phyloP scores from a whole-genome alignment of 1,140 invertebrate genomes.

The Heliconius nattereri region DNA sequence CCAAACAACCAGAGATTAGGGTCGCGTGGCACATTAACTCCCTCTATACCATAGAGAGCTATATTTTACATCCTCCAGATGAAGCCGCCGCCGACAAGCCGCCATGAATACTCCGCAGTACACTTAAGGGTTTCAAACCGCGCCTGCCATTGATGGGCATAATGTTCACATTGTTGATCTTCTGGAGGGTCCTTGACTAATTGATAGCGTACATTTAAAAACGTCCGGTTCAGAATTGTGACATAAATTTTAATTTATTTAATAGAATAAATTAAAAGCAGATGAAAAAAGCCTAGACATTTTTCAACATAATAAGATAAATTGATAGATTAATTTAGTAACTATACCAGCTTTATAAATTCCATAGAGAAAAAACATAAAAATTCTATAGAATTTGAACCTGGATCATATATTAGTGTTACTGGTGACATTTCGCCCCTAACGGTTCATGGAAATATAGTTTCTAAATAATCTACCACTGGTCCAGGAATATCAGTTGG shows the following conservation, averaged over 20 bases:
- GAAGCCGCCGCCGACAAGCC: constrained; percentile 45
- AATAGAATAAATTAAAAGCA: no score
- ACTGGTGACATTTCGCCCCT: no score
- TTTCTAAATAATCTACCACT: no score
- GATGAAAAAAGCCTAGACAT: no score
- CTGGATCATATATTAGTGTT: no score
- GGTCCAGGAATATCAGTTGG: no score
- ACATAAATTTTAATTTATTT: not conserved
- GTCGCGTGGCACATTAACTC: constrained; percentile 54
- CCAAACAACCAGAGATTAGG: not conserved
- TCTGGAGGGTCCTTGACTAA: constrained; percentile 40
- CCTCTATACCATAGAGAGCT: constrained; percentile 48
- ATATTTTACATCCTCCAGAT: constrained; percentile 67
- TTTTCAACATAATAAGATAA: no score
- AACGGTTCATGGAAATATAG: no score
- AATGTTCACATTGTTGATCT: constrained; percentile 60
- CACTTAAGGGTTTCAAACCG: constrained; percentile 53
- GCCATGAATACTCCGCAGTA: constrained; percentile 66
- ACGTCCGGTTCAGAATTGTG: constrained; percentile 10
- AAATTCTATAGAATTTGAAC: no score
- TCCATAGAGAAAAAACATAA: no score
- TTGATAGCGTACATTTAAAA: constrained; percentile 29
- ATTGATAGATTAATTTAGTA: no score
- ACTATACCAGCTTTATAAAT: no score
- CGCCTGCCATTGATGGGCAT: constrained; percentile 63